These are phyloP conservation scores for Caenorhabditis brenneri DNA, from an alignment of 1,140 invertebrate species.

Conservation along the genomic window DNA sequence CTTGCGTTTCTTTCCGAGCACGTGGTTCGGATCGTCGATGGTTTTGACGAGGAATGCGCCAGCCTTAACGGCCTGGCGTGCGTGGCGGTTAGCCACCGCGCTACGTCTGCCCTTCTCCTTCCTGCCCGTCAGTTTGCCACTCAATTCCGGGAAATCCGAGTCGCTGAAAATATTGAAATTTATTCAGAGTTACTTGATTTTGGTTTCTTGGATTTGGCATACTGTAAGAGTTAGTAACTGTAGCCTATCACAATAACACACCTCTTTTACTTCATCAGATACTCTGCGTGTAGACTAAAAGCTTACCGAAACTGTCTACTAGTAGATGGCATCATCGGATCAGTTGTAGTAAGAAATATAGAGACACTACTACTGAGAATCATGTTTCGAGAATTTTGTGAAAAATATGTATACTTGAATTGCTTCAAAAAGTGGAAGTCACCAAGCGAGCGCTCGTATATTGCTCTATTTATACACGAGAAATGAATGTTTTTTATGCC, in stretches of 20 bases:
- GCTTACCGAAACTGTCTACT: neutral
- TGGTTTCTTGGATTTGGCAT: too few species aligned
- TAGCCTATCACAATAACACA: too few species aligned
- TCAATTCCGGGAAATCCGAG: constrained; percentile 37
- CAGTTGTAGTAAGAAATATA: neutral
- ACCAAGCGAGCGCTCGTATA: neutral
- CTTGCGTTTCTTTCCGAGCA: constrained; percentile 53
- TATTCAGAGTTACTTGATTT: too few species aligned
- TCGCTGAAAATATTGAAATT: neutral
- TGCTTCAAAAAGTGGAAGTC: neutral
- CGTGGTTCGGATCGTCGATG: constrained; percentile 51
- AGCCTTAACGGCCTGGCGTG: constrained; percentile 25
- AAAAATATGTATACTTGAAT: neutral
- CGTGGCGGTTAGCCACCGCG: constrained; percentile 21
- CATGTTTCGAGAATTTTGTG: neutral
- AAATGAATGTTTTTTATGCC: neutral
- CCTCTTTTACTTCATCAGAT: too few species aligned
- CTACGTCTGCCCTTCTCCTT: constrained; percentile 41
- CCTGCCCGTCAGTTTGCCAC: constrained; percentile 42
- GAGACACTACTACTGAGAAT: neutral
- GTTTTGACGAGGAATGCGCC: constrained; percentile 47
- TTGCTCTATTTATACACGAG: constrained; percentile 32
- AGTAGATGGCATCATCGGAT: constrained; percentile 28
- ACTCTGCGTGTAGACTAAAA: neutral
- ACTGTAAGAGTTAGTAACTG: too few species aligned